Conservation (phyloP, 2,797 vertebrate species). For the Megaceryle alcyon region DNA sequence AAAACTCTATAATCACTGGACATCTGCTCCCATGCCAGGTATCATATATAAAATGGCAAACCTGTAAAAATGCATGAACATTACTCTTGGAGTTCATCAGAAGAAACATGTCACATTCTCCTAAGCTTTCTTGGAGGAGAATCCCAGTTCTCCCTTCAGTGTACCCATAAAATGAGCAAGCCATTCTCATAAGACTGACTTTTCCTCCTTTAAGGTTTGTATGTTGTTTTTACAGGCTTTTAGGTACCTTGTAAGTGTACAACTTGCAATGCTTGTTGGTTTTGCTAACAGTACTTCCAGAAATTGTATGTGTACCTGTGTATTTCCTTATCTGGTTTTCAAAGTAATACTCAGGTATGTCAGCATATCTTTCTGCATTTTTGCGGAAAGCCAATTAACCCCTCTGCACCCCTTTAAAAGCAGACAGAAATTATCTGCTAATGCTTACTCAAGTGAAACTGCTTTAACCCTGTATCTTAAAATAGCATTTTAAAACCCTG, state of each 20-base stretch:
- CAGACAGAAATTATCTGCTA: background rate
- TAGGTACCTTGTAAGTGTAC: background rate
- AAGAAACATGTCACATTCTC: background rate
- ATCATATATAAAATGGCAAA: background rate
- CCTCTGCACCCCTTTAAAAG: background rate
- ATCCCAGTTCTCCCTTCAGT: background rate
- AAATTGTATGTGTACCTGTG: background rate
- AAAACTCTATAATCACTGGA: background rate
- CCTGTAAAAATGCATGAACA: background rate
- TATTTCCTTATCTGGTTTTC: constrained; percentile 6
- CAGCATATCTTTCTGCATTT: constrained; percentile 16
- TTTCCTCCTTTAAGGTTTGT: background rate
- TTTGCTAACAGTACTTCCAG: constrained; percentile 10
- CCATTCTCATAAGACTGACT: background rate
- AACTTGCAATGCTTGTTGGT: background rate
- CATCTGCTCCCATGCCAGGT: background rate
- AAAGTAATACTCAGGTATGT: background rate
- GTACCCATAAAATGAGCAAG: background rate
- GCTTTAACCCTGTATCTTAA: constrained; percentile 18
- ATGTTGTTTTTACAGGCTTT: background rate
- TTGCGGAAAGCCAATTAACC: constrained; percentile 26
- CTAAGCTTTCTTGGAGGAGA: background rate
- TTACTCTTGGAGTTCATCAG: background rate
- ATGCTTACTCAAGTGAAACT: background rate
- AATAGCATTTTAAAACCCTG: constrained; percentile 26